Evolutionary conservation across 2,888 invertebrate genomes (phyloP), one percentile per base, ranked within the genome.

Genomic region (Sinotaia quadrata): DNA sequence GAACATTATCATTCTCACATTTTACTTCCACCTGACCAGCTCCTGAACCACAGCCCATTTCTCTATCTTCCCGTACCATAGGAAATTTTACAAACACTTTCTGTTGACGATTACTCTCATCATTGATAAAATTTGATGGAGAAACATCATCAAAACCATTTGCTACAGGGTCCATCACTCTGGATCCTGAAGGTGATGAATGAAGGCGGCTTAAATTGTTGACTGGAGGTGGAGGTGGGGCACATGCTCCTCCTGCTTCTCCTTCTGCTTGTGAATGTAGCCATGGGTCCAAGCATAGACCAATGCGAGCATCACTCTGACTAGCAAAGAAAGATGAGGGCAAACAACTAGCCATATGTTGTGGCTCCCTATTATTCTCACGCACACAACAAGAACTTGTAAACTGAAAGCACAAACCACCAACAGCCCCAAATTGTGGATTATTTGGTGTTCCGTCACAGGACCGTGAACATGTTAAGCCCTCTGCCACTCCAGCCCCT

Each of bases 111-210:
- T 82, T 83, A 60, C 80, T 80, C 52, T 81, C 81, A 60, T 84
- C 82, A 49, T 81, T 81, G 67, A 81, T 83, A 68, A 83, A 83
- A 70, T 84, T 84, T 29, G 84, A 83, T 4, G 71, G 71, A 15
- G 68, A 62, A 36, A 70, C 69, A 36, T 69, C 66, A 52, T 67
- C 69, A 58, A 70, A 65, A 18, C 72, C 69, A 68, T 70, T 70
- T 5, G 69, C 68, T 49, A 71, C 58, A n/a, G 71, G 29, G 18
- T 63, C 66, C 62, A 59, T 51, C 4, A 47, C 41, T 5, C 65
- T 44, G 10, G 51, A 51, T 27, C 60, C 41, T 33, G 69, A 41
- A 2, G 29, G 49, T 5, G 31, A 57, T n/a, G 66, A 51, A 31
- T 65, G 72, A 15, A 67, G 62, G 51, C 68, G 68, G 37, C 60